These are phyloP conservation scores for Polia nebulosa DNA, from an alignment of 2,888 invertebrate species.

Conservation along the genomic window DNA sequence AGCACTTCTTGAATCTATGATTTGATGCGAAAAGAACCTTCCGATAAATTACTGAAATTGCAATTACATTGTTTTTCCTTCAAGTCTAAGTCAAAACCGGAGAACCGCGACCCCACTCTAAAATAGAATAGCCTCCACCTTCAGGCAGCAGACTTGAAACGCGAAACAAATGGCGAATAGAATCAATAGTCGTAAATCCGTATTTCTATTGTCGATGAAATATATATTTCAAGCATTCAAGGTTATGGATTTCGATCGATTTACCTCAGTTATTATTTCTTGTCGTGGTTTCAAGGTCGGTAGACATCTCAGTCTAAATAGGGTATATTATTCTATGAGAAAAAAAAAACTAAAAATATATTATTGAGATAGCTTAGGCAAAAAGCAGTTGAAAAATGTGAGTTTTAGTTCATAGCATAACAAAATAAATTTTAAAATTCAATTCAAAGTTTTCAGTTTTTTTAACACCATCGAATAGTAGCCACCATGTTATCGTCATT, in stretches of 20 bases:
- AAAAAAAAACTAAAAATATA: too few relatives aligned
- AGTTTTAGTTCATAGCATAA: too few relatives aligned
- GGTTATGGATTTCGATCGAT: neutral
- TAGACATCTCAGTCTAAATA: neutral
- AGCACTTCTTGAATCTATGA: too few relatives aligned
- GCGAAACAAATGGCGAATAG: neutral
- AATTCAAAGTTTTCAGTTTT: too few relatives aligned
- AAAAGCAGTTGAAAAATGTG: too few relatives aligned
- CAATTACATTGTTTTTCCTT: neutral
- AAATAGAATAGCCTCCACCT: neutral
- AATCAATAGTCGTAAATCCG: constrained; percentile 7
- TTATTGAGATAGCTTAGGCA: too few relatives aligned
- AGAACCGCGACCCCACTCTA: neutral
- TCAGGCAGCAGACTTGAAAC: neutral
- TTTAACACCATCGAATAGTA: too few relatives aligned
- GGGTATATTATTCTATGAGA: too few relatives aligned
- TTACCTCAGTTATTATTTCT: neutral
- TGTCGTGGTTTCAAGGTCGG: neutral
- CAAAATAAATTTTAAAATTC: too few relatives aligned
- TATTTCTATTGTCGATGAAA: constrained; percentile 7
- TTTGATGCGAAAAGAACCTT: too few relatives aligned
- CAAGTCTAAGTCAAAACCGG: neutral
- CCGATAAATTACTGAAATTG: too few relatives aligned
- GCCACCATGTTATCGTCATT: too few relatives aligned
- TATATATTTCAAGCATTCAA: constrained; percentile 1